Evolutionary conservation across 2,113 vertebrate species (phyloP).

Genomic region (Leptocoma aspasia): DNA sequence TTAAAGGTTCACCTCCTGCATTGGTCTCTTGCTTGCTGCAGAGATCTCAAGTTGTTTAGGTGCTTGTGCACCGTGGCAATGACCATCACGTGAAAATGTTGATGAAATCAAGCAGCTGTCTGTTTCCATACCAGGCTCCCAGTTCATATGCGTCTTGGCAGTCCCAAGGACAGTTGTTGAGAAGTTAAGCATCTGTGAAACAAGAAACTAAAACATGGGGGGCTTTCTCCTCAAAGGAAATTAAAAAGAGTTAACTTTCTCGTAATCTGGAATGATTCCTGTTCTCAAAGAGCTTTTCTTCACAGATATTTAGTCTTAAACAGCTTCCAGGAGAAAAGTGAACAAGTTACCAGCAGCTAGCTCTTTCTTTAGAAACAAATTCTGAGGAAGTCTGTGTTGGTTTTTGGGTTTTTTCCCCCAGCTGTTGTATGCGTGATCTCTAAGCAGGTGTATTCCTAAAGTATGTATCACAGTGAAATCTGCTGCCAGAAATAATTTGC

Average conservation of each 20-base stretch:
- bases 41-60: neutral
- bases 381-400: neutral
- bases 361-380: neutral
- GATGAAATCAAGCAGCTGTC: neutral
- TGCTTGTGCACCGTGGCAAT: neutral
- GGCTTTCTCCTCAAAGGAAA: neutral
- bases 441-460: neutral
- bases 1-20: neutral
- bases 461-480: neutral
- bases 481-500: conserved; percentile 19
- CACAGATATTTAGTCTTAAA: neutral
- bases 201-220: neutral
- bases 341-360: neutral
- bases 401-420: neutral
- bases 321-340: neutral
- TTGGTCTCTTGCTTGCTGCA: neutral
- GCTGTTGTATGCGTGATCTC: neutral
- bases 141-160: neutral
- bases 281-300: neutral
- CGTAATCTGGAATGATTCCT: neutral
- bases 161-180: neutral
- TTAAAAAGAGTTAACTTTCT: neutral
- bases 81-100: rapidly evolving
- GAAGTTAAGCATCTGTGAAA: neutral
- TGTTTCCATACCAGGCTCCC: neutral